phyloP scores from a whole-genome alignment of 2,888 invertebrate species.

The Diogma glabrata region DNA sequence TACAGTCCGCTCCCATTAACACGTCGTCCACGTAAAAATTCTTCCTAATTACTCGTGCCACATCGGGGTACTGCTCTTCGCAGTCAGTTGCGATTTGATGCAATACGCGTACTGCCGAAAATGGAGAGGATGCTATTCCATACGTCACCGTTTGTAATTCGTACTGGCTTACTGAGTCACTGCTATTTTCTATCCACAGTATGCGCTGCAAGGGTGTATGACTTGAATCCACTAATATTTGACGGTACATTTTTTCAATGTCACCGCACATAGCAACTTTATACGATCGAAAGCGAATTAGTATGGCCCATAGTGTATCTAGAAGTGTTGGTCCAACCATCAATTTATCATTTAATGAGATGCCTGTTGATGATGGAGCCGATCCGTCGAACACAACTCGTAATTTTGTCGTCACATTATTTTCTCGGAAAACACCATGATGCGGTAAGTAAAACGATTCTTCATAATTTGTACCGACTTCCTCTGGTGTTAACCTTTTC shows the following conservation, averaged over 20 bases:
- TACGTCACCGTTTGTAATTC: constrained; percentile 21
- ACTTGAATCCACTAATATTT: constrained; percentile 20
- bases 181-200: constrained; percentile 19
- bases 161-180: constrained; percentile 16
- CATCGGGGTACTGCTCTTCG: constrained; percentile 13
- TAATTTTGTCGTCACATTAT: constrained; percentile 6
- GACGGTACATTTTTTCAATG: constrained; percentile 25
- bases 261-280: constrained; percentile 22
- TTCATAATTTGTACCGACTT: constrained; percentile 8
- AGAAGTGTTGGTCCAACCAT: constrained; percentile 23
- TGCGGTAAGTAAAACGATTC: neutral
- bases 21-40: constrained; percentile 20
- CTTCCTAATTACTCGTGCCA: constrained; percentile 13
- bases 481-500: constrained; percentile 7
- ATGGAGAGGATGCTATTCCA: constrained; percentile 20
- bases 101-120: constrained; percentile 18
- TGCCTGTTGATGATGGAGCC: constrained; percentile 10
- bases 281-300: constrained; percentile 17
- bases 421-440: constrained; percentile 7
- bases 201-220: constrained; percentile 21
- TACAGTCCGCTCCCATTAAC: constrained; percentile 16
- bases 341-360: constrained; percentile 22
- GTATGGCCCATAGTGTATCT: constrained; percentile 19
- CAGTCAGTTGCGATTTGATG: constrained; percentile 16
- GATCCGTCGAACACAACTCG: constrained; percentile 13